phyloP scores from a whole-genome alignment of 2,797 vertebrate species.

The Chelmon rostratus region DNA sequence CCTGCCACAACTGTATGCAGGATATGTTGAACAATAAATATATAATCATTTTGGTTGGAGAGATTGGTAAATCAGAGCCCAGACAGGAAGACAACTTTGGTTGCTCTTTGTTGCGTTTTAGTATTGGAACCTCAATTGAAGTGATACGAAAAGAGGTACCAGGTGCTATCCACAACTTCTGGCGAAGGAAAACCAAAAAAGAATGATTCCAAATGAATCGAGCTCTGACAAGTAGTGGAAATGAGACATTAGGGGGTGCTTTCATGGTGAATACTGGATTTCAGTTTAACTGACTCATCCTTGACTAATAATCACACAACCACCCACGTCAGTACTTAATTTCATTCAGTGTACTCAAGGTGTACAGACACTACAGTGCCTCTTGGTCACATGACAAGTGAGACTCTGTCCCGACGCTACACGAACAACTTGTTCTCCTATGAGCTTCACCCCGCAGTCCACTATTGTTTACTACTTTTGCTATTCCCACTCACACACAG shows the following conservation, averaged over 20 bases:
- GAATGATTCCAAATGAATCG: too few species aligned
- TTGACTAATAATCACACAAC: conserved; percentile 12
- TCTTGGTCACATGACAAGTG: background rate
- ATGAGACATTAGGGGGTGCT: background rate
- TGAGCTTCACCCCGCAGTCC: background rate
- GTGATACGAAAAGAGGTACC: too few species aligned
- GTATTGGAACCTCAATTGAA: too few species aligned
- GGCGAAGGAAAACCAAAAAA: too few species aligned
- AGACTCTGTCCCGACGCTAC: background rate
- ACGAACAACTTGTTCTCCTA: conserved; percentile 10
- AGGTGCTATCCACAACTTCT: too few species aligned
- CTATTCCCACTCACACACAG: background rate
- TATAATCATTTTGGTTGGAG: too few species aligned
- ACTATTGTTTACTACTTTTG: conserved; percentile 4
- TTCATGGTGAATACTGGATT: background rate
- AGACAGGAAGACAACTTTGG: too few species aligned
- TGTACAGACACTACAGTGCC: background rate
- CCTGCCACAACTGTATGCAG: too few species aligned
- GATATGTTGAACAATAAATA: too few species aligned
- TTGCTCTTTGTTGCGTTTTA: too few species aligned
- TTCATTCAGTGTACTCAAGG: background rate
- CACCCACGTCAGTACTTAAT: background rate
- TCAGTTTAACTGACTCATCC: background rate
- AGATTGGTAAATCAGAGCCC: too few species aligned
- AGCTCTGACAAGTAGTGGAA: background rate